Conservation (phyloP, 2,113 vertebrate species). For the Nansenia antarctica region DNA sequence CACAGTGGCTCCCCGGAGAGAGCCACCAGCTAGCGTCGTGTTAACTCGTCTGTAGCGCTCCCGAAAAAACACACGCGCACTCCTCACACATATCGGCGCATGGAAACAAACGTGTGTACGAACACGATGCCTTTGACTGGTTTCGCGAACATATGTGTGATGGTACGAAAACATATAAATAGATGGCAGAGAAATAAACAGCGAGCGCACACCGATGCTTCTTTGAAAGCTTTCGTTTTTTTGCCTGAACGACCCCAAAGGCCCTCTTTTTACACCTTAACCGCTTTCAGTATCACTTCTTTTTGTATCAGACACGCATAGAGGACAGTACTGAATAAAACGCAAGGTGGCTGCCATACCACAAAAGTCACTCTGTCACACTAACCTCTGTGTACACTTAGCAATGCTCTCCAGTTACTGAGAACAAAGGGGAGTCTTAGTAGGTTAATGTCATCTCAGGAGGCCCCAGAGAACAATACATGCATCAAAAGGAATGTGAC, state of each 20-base stretch:
- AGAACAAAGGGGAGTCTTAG: slow-evolving; percentile 74
- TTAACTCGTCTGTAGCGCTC: too few relatives aligned
- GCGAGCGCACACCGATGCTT: not conserved
- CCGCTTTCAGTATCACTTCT: slow-evolving; percentile 50
- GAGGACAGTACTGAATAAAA: slow-evolving; percentile 52
- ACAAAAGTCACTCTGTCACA: slow-evolving; percentile 67
- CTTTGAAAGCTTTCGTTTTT: too few relatives aligned
- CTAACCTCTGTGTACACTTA: slow-evolving; percentile 73
- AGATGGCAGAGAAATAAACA: not conserved
- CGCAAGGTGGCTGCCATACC: slow-evolving; percentile 60
- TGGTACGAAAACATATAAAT: not conserved
- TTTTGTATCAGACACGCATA: slow-evolving; percentile 49
- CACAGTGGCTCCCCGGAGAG: not conserved
- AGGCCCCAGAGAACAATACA: slow-evolving; percentile 64
- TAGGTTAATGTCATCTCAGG: slow-evolving; percentile 75
- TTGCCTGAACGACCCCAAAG: not conserved
- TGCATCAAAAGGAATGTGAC: slow-evolving; percentile 66
- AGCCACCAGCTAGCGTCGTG: too few relatives aligned
- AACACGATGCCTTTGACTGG: not conserved
- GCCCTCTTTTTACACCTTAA: slow-evolving; percentile 33
- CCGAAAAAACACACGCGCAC: too few relatives aligned
- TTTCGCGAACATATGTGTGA: not conserved
- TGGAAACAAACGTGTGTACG: too few relatives aligned
- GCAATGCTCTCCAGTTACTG: slow-evolving; percentile 71
- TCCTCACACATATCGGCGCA: not conserved